Conservation (phyloP, 2,113 vertebrate genomes). For the Hystrix cristata region DNA sequence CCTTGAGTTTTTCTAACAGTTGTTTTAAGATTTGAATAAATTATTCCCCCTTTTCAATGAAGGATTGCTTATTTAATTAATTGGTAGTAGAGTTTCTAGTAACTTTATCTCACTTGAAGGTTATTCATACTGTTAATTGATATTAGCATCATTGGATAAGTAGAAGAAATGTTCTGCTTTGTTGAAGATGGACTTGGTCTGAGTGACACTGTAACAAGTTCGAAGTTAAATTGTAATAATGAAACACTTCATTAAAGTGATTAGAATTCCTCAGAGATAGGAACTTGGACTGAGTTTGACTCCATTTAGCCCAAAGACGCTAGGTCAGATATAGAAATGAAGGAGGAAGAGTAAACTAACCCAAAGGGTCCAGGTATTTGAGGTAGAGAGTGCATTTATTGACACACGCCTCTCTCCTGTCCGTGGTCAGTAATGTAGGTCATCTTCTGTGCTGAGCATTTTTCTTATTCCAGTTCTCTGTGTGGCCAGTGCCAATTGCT, state of each 20-base stretch:
- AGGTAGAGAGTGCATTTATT: not conserved
- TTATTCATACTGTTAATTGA: not conserved
- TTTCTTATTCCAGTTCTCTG: not conserved
- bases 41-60: not conserved
- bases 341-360: not conserved
- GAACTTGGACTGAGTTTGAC: not conserved
- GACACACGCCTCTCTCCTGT: not conserved
- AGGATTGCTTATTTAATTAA: not conserved
- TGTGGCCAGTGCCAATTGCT: not conserved
- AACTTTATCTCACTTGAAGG: conserved; percentile 42
- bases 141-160: not conserved
- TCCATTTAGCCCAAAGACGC: not conserved
- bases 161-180: not conserved
- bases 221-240: conserved; percentile 28
- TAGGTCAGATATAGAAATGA: not conserved
- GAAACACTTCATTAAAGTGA: not conserved
- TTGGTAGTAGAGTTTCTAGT: conserved; percentile 29
- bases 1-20: not conserved
- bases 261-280: not conserved
- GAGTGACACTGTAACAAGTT: not conserved
- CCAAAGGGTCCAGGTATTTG: not conserved
- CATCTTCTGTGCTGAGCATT: not conserved
- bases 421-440: not conserved
- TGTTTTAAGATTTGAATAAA: too few species aligned
- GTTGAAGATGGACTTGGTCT: conserved; percentile 15